phyloP scores from a whole-genome alignment of 2,888 invertebrate species.

The Cerceris ruficornis region DNA sequence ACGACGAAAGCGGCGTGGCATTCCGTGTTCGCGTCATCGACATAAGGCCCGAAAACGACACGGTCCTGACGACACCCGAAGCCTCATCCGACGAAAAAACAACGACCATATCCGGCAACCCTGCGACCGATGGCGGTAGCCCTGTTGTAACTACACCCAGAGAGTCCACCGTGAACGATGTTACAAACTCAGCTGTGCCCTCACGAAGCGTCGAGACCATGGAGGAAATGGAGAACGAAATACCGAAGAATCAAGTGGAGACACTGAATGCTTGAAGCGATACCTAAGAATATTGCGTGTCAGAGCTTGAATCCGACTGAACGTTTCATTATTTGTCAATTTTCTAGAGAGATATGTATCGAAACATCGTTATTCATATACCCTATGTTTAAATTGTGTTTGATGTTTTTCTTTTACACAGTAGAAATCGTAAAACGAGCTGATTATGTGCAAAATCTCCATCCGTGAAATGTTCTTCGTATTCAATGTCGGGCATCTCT shows the following conservation, averaged over 20 bases:
- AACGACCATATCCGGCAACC: conserved; percentile 23
- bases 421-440: background rate
- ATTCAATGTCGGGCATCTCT: conserved; percentile 18
- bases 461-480: conserved; percentile 15
- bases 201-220: conserved; percentile 75
- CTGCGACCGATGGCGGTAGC: conserved; percentile 1
- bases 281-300: background rate
- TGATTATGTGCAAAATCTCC: background rate
- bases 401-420: background rate
- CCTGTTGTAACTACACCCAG: conserved; percentile 61
- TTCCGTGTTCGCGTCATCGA: conserved; percentile 82
- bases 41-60: conserved; percentile 79
- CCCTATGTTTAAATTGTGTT: background rate
- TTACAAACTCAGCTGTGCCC: conserved; percentile 24
- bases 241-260: conserved; percentile 75
- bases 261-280: conserved; percentile 71
- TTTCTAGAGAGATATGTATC: background rate
- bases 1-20: conserved; percentile 77
- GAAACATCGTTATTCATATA: background rate
- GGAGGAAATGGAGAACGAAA: conserved; percentile 79
- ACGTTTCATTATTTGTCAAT: background rate
- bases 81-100: conserved; percentile 55
- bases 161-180: conserved; percentile 28
- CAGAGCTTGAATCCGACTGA: conserved; percentile 34
- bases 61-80: conserved; percentile 26